Base-by-base conservation (phyloP, 2,113 vertebrate species). In the Pangasianodon gigas region DNA sequence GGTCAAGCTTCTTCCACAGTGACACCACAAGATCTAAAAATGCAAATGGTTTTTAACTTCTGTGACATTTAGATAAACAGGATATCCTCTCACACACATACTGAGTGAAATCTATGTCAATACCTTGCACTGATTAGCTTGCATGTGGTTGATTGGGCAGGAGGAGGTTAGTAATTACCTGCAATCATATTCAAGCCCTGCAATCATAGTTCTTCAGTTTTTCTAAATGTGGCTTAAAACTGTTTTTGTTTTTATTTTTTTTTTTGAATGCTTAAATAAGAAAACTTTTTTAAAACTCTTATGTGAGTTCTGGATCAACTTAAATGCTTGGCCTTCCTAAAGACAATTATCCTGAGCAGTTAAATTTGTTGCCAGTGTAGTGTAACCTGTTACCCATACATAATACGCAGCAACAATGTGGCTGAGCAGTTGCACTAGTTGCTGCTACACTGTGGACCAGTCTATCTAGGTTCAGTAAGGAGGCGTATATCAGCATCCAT, bases 71-170 rank as follows among this genome's bases (percentile, higher is more conserved):
- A 74, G 65, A 71, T 86, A 81, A 91, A 86, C 89, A 83, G 75
- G 67, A 89, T 89, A 84, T 89, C 41, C 67, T 89, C 80, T 84
- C 51, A 88, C 77, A 69, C 62, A 26, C 89, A 81, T 54, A 54
- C 41, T 84, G 87, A 88, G 74, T 54, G n/a, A 90, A 87, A 83
- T 58, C 62, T 86, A 77, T 90, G 82, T 91, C 87, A 90, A 83
- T 88, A 90, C 80, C 88, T 86, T 79, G 56, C 8, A 44, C 77
- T 90, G 91, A 92, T 89, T 90, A 90, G 62, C 44, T 91, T 77
- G 89, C 89, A 90, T 82, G 83, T 87, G 89, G 91, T 85, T 88
- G 89, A 91, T 91, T 91, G 80, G 46, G 46, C 91, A 91, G 24
- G 29, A 84, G 67, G 65, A 85, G 81, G 88, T 54, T 60, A 84